Conservation (phyloP, 2,797 vertebrate genomes). For the Streptopelia turtur region DNA sequence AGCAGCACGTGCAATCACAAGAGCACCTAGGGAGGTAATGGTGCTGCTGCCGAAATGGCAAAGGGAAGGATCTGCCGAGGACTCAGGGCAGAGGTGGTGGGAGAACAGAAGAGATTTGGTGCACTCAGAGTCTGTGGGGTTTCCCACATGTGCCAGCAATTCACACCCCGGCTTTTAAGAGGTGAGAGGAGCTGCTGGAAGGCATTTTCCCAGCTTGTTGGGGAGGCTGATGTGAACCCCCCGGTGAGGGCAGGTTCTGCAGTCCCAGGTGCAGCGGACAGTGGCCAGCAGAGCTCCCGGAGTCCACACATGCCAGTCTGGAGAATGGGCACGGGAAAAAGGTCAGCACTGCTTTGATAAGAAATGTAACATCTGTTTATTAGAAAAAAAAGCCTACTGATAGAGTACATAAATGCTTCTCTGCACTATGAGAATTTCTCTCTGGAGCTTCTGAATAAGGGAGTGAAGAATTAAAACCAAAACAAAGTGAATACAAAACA, state of each 20-base stretch:
- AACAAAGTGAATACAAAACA: neutral
- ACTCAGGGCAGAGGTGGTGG: neutral
- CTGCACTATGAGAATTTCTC: neutral
- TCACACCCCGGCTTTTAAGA: constrained; percentile 14
- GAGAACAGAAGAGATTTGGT: neutral
- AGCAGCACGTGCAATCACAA: neutral
- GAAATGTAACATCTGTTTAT: neutral
- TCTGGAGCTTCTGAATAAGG: neutral
- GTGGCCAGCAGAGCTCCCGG: neutral
- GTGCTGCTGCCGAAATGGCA: neutral
- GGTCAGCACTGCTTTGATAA: neutral
- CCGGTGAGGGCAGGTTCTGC: neutral
- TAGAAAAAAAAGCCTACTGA: neutral
- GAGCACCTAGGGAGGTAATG: accelerated
- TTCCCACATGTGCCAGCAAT: neutral
- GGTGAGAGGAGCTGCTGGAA: constrained; percentile 60
- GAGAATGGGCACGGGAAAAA: neutral
- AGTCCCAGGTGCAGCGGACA: neutral
- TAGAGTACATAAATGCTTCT: neutral
- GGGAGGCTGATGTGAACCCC: neutral
- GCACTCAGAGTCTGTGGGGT: neutral
- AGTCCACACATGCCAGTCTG: neutral
- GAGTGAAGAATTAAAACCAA: neutral
- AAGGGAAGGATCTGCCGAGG: neutral
- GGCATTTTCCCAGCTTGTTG: neutral